Conservation (phyloP, 2,113 vertebrate species). For the Ia io region DNA sequence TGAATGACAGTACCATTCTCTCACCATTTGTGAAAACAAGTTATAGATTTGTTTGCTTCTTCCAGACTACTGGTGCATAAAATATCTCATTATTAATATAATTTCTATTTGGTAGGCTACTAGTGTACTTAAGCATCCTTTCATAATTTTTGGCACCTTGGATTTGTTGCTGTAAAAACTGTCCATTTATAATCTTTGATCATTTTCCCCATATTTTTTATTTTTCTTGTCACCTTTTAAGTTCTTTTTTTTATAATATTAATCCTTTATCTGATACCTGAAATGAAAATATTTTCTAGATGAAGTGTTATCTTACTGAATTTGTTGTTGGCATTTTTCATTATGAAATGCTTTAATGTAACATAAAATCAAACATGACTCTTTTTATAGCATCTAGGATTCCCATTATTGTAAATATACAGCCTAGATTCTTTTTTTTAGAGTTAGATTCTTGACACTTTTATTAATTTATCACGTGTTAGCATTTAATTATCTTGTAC, state of each 20-base stretch:
- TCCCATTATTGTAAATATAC: neutral
- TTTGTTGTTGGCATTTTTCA: neutral
- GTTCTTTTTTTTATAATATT: neutral
- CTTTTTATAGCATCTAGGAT: neutral
- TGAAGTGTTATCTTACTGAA: neutral
- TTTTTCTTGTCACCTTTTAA: neutral
- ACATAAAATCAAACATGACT: neutral
- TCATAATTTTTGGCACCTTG: neutral
- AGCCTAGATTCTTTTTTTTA: neutral
- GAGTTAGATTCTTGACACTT: neutral
- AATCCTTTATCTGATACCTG: neutral
- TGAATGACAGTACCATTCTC: neutral
- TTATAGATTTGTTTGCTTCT: neutral
- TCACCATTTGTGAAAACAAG: neutral
- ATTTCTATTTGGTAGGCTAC: neutral
- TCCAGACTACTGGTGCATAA: neutral
- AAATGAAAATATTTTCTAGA: neutral
- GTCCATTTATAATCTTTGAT: neutral
- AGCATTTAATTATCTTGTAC: neutral
- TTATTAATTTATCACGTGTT: neutral
- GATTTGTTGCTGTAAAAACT: neutral
- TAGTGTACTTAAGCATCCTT: neutral
- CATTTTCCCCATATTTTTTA: neutral
- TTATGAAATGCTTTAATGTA: neutral
- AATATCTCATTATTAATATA: neutral